A percentile compares a stretch with the other conserved stretches of the same genome.
Conservation (phyloP, 2,888 invertebrate genomes). For the Pseudeuparius sepicola region DNA sequence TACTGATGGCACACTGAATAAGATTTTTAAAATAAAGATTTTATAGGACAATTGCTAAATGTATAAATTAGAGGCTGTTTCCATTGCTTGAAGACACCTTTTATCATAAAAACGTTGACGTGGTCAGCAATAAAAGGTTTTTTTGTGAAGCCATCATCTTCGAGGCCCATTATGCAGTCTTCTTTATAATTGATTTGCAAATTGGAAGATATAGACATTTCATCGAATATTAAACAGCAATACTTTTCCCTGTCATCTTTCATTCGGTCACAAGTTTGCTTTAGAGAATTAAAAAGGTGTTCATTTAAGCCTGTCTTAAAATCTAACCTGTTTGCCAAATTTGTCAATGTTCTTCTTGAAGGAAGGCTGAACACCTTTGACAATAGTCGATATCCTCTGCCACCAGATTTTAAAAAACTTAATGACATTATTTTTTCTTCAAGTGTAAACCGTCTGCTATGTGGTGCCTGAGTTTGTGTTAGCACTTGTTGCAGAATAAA, state of each 20-base stretch:
- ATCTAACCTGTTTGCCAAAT: constrained; percentile 16
- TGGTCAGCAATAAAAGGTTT: constrained; percentile 23
- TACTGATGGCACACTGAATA: constrained; percentile 21
- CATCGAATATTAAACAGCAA: constrained; percentile 23
- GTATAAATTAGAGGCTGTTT: constrained; percentile 24
- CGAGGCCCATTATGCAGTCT: constrained; percentile 20
- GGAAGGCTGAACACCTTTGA: constrained; percentile 22
- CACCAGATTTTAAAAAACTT: constrained; percentile 20
- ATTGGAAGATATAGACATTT: constrained; percentile 18
- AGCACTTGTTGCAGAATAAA: constrained; percentile 17
- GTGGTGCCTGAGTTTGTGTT: constrained; percentile 16
- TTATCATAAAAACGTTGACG: constrained; percentile 25
- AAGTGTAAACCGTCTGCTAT: constrained; percentile 19
- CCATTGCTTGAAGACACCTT: constrained; percentile 23
- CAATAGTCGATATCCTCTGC: constrained; percentile 18
- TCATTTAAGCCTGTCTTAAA: constrained; percentile 20
- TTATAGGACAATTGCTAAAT: constrained; percentile 21
- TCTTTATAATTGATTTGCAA: constrained; percentile 18
- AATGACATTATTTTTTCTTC: constrained; percentile 24
- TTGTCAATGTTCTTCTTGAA: constrained; percentile 19
- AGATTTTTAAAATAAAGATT: constrained; percentile 15
- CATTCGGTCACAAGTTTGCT: constrained; percentile 16
- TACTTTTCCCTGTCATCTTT: constrained; percentile 14
- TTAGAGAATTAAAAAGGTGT: constrained; percentile 17
- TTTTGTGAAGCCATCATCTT: constrained; percentile 17